Conservation (phyloP, 2,888 invertebrate genomes). For the Scaptomyza parva region DNA sequence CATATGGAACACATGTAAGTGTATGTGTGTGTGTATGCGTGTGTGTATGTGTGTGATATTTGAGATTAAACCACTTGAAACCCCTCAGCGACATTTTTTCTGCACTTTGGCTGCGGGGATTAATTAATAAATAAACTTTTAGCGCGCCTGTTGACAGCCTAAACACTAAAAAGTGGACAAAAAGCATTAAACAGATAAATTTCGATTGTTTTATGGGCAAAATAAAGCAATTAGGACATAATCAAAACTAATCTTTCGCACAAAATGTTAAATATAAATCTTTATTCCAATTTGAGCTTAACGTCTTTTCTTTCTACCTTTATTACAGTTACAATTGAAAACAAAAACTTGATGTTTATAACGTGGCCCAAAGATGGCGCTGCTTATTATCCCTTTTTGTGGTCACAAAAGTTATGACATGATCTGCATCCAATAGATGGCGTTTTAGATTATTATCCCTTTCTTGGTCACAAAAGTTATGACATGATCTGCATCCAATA, state of each 20-base stretch:
- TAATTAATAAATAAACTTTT: constrained; percentile 66
- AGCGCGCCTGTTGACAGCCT: constrained; percentile 19
- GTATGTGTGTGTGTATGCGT: constrained; percentile 14
- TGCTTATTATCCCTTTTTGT: not conserved
- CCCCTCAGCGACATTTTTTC: not conserved
- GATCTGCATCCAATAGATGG: not conserved
- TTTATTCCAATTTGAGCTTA: no score
- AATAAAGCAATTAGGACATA: not conserved
- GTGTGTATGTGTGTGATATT: constrained; percentile 32
- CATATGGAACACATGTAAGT: constrained; percentile 40
- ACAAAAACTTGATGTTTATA: no score
- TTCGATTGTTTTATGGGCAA: constrained; percentile 37
- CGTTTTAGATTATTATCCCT: not conserved
- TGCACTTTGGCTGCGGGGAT: constrained; percentile 8
- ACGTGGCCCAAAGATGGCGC: not conserved
- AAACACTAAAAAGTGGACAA: constrained; percentile 26
- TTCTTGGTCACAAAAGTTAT: not conserved
- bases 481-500: no score
- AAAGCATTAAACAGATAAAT: constrained; percentile 54
- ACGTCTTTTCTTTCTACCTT: no score
- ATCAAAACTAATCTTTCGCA: constrained; percentile 32
- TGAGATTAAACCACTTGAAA: constrained; percentile 23
- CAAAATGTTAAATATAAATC: constrained; percentile 6
- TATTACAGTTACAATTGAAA: no score
- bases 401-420: not conserved